These are phyloP conservation scores for Nomia melanderi DNA, from an alignment of 1,140 invertebrate species.

Conservation along the genomic window DNA sequence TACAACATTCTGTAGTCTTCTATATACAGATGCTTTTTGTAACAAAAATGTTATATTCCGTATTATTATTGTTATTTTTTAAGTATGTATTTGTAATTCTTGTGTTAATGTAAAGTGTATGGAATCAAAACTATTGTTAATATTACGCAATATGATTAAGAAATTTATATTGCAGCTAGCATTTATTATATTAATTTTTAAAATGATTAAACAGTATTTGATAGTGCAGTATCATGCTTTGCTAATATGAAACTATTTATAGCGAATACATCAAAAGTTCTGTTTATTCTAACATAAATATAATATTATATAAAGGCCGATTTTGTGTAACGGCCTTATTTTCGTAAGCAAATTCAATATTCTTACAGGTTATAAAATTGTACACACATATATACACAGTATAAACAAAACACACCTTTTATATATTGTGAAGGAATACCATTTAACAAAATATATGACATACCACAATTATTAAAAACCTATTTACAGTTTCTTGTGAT, in stretches of 20 bases:
- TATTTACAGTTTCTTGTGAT: not conserved
- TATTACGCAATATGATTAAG: not conserved
- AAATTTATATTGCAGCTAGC: not conserved
- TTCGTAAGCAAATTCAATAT: constrained; percentile 26
- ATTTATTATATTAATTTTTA: constrained; percentile 12
- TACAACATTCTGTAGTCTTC: not conserved
- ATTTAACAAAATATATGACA: constrained; percentile 15
- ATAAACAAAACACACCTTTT: constrained; percentile 28
- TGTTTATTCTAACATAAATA: constrained; percentile 5
- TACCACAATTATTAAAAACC: not conserved
- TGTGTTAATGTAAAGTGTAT: constrained; percentile 4
- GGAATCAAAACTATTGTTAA: constrained; percentile 40
- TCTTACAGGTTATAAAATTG: constrained; percentile 15
- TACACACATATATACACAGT: not conserved
- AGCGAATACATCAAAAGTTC: not conserved
- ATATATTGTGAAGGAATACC: constrained; percentile 28
- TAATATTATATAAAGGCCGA: constrained; percentile 11
- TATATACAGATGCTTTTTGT: not conserved
- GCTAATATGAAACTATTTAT: not conserved
- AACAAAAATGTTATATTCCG: not conserved
- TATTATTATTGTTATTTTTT: not conserved
- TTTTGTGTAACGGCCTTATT: constrained; percentile 7
- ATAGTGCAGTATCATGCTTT: constrained; percentile 12
- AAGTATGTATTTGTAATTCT: not conserved
- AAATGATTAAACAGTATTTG: constrained; percentile 1